Evolutionary conservation across 2,113 vertebrate species (phyloP).

Genomic region (Gadus macrocephalus): DNA sequence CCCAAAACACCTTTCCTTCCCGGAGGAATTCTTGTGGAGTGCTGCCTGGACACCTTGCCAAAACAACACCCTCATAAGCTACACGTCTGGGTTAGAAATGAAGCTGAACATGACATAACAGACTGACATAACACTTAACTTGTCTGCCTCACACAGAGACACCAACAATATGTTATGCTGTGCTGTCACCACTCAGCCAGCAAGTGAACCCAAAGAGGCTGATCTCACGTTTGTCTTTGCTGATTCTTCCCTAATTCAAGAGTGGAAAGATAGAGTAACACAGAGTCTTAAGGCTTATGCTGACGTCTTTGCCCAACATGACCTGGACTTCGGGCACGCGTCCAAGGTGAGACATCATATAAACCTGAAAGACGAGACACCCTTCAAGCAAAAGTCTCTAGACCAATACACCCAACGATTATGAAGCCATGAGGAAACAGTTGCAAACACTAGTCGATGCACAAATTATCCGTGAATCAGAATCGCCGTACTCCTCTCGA

Average conservation of each 20-base stretch:
- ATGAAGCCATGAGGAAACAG: not conserved
- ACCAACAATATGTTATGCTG: constrained; percentile 1
- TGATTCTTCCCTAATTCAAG: not conserved
- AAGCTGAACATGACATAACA: constrained; percentile 5
- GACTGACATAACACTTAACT: not conserved
- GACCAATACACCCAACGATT: not conserved
- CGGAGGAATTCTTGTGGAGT: constrained; percentile 19
- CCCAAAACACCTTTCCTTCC: constrained; percentile 6
- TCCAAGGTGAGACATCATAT: not conserved
- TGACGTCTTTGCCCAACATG: not conserved
- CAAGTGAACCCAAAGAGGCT: not conserved
- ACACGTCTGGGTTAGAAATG: constrained; percentile 18
- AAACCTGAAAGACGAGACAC: not conserved
- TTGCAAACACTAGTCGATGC: not conserved
- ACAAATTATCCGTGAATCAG: not conserved
- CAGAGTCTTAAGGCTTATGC: not conserved
- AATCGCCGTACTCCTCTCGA: not conserved
- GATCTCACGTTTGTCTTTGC: not conserved
- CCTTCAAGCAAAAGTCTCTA: not conserved
- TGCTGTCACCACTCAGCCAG: not conserved
- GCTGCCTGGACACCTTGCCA: constrained; percentile 8
- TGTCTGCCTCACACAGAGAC: not conserved
- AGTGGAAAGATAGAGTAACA: constrained; percentile 4
- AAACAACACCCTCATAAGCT: not conserved
- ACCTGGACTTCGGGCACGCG: not conserved